Percentiles rank a stretch among this genome's conserved stretches.
Evolutionary conservation across 2,113 vertebrate genomes (phyloP).

Genomic region (Egretta garzetta): DNA sequence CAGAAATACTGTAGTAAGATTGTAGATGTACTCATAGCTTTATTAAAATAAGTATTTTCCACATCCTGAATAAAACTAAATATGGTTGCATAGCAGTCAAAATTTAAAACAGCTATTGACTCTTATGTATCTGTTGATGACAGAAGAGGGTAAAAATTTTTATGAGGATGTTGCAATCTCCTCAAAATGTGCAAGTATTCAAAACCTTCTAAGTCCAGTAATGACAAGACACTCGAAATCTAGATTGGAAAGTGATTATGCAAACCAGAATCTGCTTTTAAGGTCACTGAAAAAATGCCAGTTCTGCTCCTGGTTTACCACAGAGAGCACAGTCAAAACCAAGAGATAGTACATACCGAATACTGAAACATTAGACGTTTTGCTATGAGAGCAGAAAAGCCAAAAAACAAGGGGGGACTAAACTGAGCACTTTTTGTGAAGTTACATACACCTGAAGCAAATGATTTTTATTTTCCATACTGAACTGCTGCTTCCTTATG

Average conservation of each 20-base stretch:
- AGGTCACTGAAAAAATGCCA: background rate
- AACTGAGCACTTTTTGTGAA: background rate
- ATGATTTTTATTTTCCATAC: background rate
- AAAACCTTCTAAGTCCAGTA: background rate
- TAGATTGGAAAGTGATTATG: background rate
- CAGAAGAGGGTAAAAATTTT: background rate
- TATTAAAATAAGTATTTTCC: background rate
- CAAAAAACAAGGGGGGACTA: background rate
- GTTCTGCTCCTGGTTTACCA: background rate
- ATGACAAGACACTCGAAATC: background rate
- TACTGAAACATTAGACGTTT: background rate
- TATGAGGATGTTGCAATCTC: background rate
- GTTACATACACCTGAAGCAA: background rate
- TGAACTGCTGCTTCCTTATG: background rate
- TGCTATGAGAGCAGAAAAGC: background rate
- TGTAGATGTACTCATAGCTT: background rate
- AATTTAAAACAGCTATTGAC: background rate
- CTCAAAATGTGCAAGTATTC: background rate
- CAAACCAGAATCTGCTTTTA: background rate
- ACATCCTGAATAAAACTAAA: background rate
- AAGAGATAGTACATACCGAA: background rate
- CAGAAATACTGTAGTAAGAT: background rate
- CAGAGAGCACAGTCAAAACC: rapidly evolving
- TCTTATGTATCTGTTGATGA: background rate
- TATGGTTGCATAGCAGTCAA: background rate